Conservation (phyloP, 2,797 vertebrate species). For the Semotilus atromaculatus region DNA sequence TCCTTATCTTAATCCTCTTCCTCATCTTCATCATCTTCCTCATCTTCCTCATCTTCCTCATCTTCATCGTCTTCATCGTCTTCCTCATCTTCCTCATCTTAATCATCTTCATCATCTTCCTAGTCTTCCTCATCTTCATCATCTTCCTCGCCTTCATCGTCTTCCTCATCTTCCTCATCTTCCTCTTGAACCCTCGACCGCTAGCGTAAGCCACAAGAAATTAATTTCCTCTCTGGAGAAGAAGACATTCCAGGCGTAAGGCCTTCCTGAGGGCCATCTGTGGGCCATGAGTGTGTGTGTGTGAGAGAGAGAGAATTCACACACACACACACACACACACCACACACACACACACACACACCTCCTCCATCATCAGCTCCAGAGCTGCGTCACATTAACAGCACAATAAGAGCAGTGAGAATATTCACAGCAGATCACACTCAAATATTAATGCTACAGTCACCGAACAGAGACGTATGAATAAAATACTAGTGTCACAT, state of each 20-base stretch:
- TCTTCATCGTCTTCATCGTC: no score
- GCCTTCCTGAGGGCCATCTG: slow-evolving; percentile 91
- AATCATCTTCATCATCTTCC: no score
- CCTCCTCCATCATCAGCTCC: neutral
- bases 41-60: no score
- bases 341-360: no score
- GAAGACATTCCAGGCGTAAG: slow-evolving; percentile 86
- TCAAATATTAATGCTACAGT: slow-evolving; percentile 38
- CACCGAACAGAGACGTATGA: slow-evolving; percentile 15
- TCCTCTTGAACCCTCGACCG: slow-evolving; percentile 72
- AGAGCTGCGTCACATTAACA: slow-evolving; percentile 19
- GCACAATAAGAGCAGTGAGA: slow-evolving; percentile 14
- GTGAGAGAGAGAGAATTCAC: no score
- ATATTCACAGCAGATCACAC: slow-evolving; percentile 15
- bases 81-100: no score
- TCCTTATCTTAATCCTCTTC: no score
- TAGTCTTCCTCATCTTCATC: no score
- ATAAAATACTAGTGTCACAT: slow-evolving; percentile 34
- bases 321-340: no score
- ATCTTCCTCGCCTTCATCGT: no score
- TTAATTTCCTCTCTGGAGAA: slow-evolving; percentile 87
- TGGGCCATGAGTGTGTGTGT: slow-evolving; percentile 83
- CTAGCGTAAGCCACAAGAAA: slow-evolving; percentile 84
- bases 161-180: slow-evolving; percentile 64
- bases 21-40: no score